A percentile compares a stretch with the other conserved stretches of the same genome.
Conservation (phyloP, 2,797 vertebrate genomes). For the Coregonus suidteri region DNA sequence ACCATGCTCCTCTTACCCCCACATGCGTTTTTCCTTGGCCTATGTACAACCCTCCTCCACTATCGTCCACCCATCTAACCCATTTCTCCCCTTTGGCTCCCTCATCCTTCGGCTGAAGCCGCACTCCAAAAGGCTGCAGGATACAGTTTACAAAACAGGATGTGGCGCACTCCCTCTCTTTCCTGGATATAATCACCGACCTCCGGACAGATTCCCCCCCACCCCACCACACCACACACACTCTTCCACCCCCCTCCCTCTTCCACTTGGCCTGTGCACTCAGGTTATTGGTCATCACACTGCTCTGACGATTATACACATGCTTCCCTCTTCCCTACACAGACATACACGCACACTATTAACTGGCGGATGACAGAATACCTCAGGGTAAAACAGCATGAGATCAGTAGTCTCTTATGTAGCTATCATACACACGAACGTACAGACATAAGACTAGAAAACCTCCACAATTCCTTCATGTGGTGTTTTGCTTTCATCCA, state of each 20-base stretch:
- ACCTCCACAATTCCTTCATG: neutral
- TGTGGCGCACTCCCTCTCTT: constrained; percentile 6
- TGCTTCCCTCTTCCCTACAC: neutral
- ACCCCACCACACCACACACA: constrained; percentile 4
- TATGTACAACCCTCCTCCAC: neutral
- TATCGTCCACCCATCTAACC: neutral
- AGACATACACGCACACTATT: neutral
- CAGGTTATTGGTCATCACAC: neutral
- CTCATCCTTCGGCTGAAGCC: neutral
- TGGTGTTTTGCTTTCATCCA: neutral
- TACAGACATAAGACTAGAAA: neutral
- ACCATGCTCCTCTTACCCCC: neutral
- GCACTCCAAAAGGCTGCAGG: neutral
- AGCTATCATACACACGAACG: no score
- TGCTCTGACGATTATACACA: no score
- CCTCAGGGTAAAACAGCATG: no score
- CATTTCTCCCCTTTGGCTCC: neutral
- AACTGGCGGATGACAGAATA: no score
- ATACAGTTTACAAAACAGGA: neutral
- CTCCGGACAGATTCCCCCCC: neutral
- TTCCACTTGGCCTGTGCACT: neutral
- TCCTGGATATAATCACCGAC: constrained; percentile 13
- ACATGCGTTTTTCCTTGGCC: neutral
- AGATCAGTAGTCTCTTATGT: no score
- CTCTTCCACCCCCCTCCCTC: neutral